phyloP scores from a whole-genome alignment of 1,140 invertebrate species.

The Manduca sexta region DNA sequence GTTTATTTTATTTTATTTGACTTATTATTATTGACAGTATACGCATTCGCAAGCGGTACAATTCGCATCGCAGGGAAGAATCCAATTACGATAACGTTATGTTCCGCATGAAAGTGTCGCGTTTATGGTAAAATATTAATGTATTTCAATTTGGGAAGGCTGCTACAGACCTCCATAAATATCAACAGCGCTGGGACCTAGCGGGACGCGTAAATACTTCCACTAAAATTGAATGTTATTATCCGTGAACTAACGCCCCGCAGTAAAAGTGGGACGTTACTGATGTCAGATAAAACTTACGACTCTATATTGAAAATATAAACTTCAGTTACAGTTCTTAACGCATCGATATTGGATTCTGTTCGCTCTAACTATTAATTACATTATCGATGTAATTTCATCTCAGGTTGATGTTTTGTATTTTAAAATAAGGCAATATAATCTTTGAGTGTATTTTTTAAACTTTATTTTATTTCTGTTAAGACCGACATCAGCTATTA shows the following conservation, averaged over 20 bases:
- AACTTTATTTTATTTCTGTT: too few relatives aligned
- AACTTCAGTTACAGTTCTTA: too few relatives aligned
- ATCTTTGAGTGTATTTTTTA: too few relatives aligned
- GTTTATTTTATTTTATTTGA: not conserved
- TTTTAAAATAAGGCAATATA: too few relatives aligned
- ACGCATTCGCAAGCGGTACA: slow-evolving; percentile 27
- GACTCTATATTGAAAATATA: not conserved
- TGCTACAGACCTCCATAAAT: slow-evolving; percentile 69
- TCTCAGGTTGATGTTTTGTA: too few relatives aligned
- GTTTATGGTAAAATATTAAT: slow-evolving; percentile 73
- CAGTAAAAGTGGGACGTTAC: slow-evolving; percentile 17
- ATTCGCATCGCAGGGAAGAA: slow-evolving; percentile 54
- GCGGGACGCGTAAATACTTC: slow-evolving; percentile 62
- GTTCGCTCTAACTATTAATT: too few relatives aligned
- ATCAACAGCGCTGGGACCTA: slow-evolving; percentile 50
- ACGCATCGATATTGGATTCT: too few relatives aligned
- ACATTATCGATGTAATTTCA: too few relatives aligned
- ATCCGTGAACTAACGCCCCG: slow-evolving; percentile 33
- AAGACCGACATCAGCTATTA: too few relatives aligned
- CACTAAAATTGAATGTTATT: slow-evolving; percentile 66
- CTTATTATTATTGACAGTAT: slow-evolving; percentile 4
- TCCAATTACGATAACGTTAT: slow-evolving; percentile 71
- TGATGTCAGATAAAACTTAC: slow-evolving; percentile 18
- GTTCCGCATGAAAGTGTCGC: slow-evolving; percentile 69
- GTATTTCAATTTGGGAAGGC: slow-evolving; percentile 70